Evolutionary conservation across 2,888 invertebrate genomes (phyloP), one percentile per base, ranked within the genome.

Genomic region (Cheilosia vulpina): DNA sequence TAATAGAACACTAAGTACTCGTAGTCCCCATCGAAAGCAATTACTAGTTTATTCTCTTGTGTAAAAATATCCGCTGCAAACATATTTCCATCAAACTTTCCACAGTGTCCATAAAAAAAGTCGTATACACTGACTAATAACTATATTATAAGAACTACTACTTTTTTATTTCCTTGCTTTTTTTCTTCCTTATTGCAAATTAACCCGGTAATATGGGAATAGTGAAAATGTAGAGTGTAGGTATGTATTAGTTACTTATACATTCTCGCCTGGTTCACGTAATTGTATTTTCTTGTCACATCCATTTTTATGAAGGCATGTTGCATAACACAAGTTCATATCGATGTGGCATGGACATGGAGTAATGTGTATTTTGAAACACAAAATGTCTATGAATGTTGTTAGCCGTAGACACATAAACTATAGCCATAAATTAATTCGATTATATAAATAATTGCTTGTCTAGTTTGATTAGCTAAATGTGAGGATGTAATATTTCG

Each of bases 211-310:
- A 38, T 55, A 72, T 55, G 66, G 45, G 19, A 15, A 52, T 11
- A 71, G 57, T 55, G 38, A 62, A 41, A 41, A 53, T 57, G 38
- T 17, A 41, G 17, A 38, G 47, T 53, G 31, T 43, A 55, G 17
- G 9, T 53, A 13, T n/a, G 60, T 38, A 9, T 38, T 68, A 76
- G 27, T 17, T 17, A 45, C 6, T 7, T 45, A 50, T 58, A 43
- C 58, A 53, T 71, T 31, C 63, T 63, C 53, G 47, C 43, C 55
- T 63, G 62, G 72, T 60, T 60, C 50, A n/a, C 58, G 60, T 79
- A 79, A 79, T 79, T 72, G 58, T 72, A 52, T 79, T 79, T 72
- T 66, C 79, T 72, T 79, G 79, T 65, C 65, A 34, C 41, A 63
- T 57, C 43, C 34, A 52, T 65, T 71, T 43, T 63, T 41, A 65